phyloP scores from a whole-genome alignment of 2,888 invertebrate species.

The Acrobasis repandana region DNA sequence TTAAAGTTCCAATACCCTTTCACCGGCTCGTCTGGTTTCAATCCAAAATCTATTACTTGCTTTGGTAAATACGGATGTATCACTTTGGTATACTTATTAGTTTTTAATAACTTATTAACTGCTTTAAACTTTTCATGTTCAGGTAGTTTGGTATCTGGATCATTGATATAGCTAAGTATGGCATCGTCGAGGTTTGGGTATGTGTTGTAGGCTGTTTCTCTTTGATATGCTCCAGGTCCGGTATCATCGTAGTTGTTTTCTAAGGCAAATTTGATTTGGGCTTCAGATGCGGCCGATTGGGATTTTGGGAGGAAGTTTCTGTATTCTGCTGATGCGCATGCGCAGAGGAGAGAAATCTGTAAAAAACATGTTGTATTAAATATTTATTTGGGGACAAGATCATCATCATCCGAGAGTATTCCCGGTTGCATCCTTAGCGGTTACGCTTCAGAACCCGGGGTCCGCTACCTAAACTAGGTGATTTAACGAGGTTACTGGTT shows the following conservation, averaged over 20 bases:
- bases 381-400: no score
- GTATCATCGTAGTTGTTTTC: constrained; percentile 76
- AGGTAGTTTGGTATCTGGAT: constrained; percentile 70
- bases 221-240: constrained; percentile 66
- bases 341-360: constrained; percentile 49
- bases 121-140: constrained; percentile 56
- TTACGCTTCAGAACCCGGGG: no score
- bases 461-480: no score
- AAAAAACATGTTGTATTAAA: constrained; percentile 11
- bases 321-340: constrained; percentile 36
- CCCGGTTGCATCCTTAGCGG: no score
- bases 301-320: constrained; percentile 4
- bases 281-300: constrained; percentile 59
- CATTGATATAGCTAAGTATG: constrained; percentile 59
- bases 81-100: constrained; percentile 22
- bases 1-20: constrained; percentile 8
- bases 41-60: neutral
- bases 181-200: constrained; percentile 66
- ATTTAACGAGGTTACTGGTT: no score
- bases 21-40: neutral
- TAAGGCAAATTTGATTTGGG: constrained; percentile 68
- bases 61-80: constrained; percentile 15
- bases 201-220: constrained; percentile 61
- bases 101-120: constrained; percentile 40
- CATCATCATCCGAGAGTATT: no score